Conservation (phyloP, 2,797 vertebrate species). For the Threskiornis aethiopicus region DNA sequence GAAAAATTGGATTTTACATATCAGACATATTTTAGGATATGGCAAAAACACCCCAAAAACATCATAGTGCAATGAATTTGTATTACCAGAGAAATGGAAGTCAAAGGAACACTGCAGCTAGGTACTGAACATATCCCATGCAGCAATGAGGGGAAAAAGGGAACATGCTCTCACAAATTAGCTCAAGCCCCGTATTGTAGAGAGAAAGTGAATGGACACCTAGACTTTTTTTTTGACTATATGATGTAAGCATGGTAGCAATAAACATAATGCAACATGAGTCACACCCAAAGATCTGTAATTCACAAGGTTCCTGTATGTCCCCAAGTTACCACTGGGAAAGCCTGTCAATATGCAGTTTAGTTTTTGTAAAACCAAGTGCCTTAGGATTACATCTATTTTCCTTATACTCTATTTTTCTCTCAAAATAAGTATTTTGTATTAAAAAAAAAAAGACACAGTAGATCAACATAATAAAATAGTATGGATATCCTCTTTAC, state of each 20-base stretch:
- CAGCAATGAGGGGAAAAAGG: not conserved
- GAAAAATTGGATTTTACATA: not conserved
- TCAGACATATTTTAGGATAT: not conserved
- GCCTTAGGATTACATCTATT: not conserved
- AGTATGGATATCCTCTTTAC: not conserved
- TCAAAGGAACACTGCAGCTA: not conserved
- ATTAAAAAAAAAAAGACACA: not conserved
- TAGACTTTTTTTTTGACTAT: not conserved
- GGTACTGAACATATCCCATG: not conserved
- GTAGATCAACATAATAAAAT: conserved; percentile 8
- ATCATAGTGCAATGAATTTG: not conserved
- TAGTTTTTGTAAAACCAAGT: not conserved
- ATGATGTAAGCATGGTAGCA: not conserved
- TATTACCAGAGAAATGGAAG: not conserved
- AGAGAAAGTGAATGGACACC: not conserved
- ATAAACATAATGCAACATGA: not conserved
- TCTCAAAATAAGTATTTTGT: not conserved
- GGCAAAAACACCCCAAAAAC: not conserved
- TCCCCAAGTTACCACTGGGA: not conserved
- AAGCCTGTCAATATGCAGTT: not conserved
- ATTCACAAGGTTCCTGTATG: not conserved
- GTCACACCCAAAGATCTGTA: not conserved
- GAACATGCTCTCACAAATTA: not conserved
- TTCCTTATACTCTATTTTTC: not conserved
- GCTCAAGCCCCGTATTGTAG: not conserved